Evolutionary conservation across 2,888 invertebrate genomes (phyloP), one percentile per base, ranked within the genome.

Genomic region (Leuctra nigra): DNA sequence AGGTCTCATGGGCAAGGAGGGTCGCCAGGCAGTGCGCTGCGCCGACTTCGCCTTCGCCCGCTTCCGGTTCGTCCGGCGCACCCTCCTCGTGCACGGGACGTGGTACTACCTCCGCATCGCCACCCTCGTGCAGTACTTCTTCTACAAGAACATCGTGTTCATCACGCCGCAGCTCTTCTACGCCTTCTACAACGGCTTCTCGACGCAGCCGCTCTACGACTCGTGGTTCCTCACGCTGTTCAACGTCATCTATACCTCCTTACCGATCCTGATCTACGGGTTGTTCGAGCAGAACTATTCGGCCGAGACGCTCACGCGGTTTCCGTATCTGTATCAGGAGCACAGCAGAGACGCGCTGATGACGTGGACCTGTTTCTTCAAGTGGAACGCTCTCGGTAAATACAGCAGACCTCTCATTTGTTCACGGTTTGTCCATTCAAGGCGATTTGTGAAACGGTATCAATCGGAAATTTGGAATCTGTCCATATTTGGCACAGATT

Each of bases 11-110:
- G 79, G 78, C 2, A 77, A 77, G 64, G 79, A 79, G 66, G 81
- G 81, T n/a, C 70, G 79, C 25, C 80, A 81, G 66, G 81, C 81
- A 1, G 79, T 77, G 0, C 67, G 78, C 44, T 87, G 85, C 63
- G 87, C 92, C 1, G 93, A 94, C 71, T 94, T 91, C 72, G 89
- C 91, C 0, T 83, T 94, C 64, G 84, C 88, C 6, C 84, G 86
- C 64, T 94, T 94, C 70, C 79, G 81, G 24, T 89, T 87, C 78
- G 73, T 93, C 25, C 82, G 82, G 65, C 81, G 84, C 65, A 76
- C 87, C 14, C 69, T 93, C 13, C 74, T 94, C 38, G 85, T 91
- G 1, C 87, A 91, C 71, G 91, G 91, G 0, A 88, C 91, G 66
- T 89, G 86, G 78, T 91, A 85, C 71, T 91, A 90, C 67, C 77